phyloP scores from a whole-genome alignment of 1,140 invertebrate genomes.

The Drosophila asahinai region DNA sequence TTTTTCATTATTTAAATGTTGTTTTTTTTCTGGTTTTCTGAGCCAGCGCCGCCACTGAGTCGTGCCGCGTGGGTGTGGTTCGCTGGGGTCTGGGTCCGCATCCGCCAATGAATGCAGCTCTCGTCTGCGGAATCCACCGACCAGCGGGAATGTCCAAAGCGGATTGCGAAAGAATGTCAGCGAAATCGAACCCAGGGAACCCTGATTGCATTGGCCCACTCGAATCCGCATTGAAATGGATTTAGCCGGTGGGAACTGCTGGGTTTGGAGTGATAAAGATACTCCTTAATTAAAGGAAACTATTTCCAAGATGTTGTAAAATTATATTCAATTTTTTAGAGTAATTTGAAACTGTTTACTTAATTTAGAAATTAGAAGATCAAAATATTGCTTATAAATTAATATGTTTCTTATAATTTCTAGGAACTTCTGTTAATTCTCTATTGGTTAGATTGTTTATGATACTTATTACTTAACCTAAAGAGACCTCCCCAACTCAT shows the following conservation, averaged over 20 bases:
- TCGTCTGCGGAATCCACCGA: conserved; percentile 41
- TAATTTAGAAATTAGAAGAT: no score
- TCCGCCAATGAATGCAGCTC: conserved; percentile 29
- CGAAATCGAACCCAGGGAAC: conserved; percentile 17
- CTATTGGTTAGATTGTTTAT: not conserved
- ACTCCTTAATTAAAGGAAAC: no score
- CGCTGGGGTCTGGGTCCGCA: conserved; percentile 28
- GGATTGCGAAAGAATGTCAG: conserved; percentile 42
- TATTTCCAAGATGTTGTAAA: not conserved
- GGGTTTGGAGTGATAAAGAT: no score
- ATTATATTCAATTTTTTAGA: no score
- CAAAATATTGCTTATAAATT: no score
- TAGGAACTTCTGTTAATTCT: not conserved
- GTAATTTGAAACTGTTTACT: no score
- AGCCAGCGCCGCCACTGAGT: conserved; percentile 26
- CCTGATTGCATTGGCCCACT: conserved; percentile 22
- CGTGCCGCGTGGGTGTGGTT: conserved; percentile 43
- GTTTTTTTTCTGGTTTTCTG: conserved; percentile 5
- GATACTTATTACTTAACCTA: not conserved
- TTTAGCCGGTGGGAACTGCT: conserved; percentile 4
- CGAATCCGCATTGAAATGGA: conserved; percentile 25
- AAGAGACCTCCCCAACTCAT: not conserved
- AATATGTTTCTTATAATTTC: no score
- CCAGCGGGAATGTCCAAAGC: conserved; percentile 38
- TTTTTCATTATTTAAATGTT: conserved; percentile 22